Percentiles rank a stretch among this genome's conserved stretches.
Conservation (phyloP, 1,140 invertebrate species). For the Cyrtorhinus lividipennis region DNA sequence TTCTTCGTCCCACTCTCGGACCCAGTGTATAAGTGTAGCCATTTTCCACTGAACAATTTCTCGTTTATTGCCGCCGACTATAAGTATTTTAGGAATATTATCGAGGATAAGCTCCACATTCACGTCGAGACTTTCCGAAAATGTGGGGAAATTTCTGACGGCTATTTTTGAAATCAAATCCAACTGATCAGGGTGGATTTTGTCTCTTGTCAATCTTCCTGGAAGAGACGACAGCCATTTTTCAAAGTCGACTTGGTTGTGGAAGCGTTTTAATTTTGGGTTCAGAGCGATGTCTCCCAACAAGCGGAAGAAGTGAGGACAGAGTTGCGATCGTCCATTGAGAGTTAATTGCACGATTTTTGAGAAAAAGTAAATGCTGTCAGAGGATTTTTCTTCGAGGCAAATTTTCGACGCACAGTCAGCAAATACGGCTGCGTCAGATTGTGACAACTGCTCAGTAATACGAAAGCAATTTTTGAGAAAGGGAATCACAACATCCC, state of each 20-base stretch:
- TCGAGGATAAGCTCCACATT: slow-evolving; percentile 18
- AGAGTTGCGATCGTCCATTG: background rate
- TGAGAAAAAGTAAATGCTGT: slow-evolving; percentile 1
- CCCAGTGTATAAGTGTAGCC: slow-evolving; percentile 17
- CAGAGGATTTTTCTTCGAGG: background rate
- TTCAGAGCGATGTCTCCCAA: slow-evolving; percentile 2
- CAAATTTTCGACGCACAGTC: background rate
- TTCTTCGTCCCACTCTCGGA: slow-evolving; percentile 17
- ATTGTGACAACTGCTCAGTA: background rate
- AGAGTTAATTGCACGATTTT: background rate
- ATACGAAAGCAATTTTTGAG: background rate
- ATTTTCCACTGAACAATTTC: slow-evolving; percentile 9
- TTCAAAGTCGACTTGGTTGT: slow-evolving; percentile 1
- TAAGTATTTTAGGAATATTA: slow-evolving; percentile 12
- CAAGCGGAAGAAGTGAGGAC: background rate
- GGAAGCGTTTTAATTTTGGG: background rate
- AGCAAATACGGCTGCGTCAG: background rate
- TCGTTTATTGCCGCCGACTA: background rate
- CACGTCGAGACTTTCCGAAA: slow-evolving; percentile 13
- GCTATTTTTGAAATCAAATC: slow-evolving; percentile 16
- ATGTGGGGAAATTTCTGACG: slow-evolving; percentile 14
- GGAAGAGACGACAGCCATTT: slow-evolving; percentile 18
- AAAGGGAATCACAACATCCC: background rate
- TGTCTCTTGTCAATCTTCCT: slow-evolving; percentile 1
- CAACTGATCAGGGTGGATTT: background rate